Evolutionary conservation across 92 coral and sea anemone species (phyloP).

Genomic region (Paramuricea clavata): DNA sequence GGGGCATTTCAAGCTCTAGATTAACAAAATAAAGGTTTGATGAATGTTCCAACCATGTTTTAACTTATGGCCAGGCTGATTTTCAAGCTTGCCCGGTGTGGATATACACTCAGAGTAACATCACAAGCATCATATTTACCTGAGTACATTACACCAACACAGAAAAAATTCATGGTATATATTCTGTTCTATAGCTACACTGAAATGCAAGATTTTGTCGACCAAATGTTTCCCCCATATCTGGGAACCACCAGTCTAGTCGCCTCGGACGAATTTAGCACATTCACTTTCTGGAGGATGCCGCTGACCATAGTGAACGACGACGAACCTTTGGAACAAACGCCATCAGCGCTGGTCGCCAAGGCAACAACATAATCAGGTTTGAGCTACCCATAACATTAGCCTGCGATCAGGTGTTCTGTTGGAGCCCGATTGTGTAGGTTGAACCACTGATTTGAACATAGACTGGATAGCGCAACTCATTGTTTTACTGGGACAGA

Average conservation of each 20-base stretch:
- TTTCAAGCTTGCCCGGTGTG: too few relatives aligned
- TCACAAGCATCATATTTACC: too few relatives aligned
- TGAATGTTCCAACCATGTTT: too few relatives aligned
- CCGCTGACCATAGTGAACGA: constrained; percentile 76
- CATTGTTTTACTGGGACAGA: too few relatives aligned
- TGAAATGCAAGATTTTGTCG: constrained; percentile 86
- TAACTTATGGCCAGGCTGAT: too few relatives aligned
- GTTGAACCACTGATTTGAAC: not conserved
- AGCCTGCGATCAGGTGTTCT: not conserved
- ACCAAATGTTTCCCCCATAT: constrained; percentile 98
- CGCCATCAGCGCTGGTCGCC: constrained; percentile 24
- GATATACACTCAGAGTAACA: too few relatives aligned
- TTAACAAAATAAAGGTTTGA: too few relatives aligned
- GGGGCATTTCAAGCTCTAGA: too few relatives aligned
- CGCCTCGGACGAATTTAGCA: constrained; percentile 94
- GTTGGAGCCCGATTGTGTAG: not conserved
- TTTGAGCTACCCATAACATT: constrained; percentile 20
- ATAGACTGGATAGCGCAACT: not conserved
- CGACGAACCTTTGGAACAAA: constrained; percentile 34
- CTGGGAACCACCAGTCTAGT: constrained; percentile 77
- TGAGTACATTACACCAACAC: too few relatives aligned
- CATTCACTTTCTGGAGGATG: constrained; percentile 97
- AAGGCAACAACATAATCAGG: not conserved
- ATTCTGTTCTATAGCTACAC: constrained; percentile 70
- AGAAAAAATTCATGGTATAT: too few relatives aligned